These are phyloP conservation scores for Genyomyrus donnyi DNA, from an alignment of 2,113 vertebrate genomes.

Conservation along the genomic window DNA sequence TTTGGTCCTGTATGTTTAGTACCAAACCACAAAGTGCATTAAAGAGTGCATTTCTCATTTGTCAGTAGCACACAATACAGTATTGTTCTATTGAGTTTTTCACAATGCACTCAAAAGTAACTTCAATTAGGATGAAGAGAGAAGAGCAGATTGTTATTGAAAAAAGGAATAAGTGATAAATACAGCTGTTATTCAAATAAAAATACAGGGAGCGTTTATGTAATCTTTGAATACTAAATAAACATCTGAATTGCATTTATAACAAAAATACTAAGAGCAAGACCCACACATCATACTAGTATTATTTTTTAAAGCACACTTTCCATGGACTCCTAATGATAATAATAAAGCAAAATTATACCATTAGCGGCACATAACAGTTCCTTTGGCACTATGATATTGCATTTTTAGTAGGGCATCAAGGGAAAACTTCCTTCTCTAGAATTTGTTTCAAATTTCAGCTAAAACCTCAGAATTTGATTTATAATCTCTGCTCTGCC, in stretches of 20 bases:
- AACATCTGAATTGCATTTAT: not conserved
- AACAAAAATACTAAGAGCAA: not conserved
- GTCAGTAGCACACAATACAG: not conserved
- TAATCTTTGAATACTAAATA: slow-evolving; percentile 20
- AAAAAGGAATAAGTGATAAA: slow-evolving; percentile 12
- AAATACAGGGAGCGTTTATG: not conserved
- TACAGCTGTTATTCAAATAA: slow-evolving; percentile 8
- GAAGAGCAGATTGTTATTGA: slow-evolving; percentile 15
- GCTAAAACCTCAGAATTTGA: not conserved
- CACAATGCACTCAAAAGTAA: not conserved
- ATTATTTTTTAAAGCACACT: not conserved
- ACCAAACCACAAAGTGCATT: slow-evolving; percentile 5
- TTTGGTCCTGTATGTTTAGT: not conserved
- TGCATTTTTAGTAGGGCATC: not conserved
- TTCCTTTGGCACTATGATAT: not conserved
- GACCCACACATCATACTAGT: not conserved
- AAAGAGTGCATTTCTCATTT: not conserved
- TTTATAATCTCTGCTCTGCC: not conserved
- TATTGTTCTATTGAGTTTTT: slow-evolving; percentile 4
- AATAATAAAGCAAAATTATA: not conserved
- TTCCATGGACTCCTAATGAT: not conserved
- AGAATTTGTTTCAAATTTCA: not conserved
- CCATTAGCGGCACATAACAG: not conserved
- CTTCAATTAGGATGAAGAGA: slow-evolving; percentile 12
- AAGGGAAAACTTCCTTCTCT: not conserved